phyloP scores from a whole-genome alignment of 2,113 vertebrate genomes.

The Scomber colias region DNA sequence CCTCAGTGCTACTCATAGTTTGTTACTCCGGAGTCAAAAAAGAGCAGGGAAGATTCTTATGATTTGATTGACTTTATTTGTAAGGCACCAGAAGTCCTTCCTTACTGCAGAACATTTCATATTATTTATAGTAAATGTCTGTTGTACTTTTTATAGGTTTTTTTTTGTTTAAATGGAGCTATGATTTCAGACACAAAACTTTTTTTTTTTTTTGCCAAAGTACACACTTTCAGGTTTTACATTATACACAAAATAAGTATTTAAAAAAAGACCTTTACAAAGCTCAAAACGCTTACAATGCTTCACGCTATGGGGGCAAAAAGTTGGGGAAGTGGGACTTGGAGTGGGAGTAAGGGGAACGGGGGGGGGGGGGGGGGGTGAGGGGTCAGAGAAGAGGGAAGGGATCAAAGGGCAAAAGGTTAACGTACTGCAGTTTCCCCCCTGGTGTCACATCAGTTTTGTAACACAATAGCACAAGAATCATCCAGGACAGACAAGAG shows the following conservation, averaged over 20 bases:
- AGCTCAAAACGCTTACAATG: conserved; percentile 83
- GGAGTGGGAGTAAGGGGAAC: neutral
- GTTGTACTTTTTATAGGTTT: conserved; percentile 67
- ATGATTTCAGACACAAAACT: conserved; percentile 84
- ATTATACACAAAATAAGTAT: conserved; percentile 86
- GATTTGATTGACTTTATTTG: conserved; percentile 86
- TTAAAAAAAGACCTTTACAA: conserved; percentile 83
- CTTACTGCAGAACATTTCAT: conserved; percentile 86
- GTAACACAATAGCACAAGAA: conserved; percentile 78
- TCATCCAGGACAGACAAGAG: conserved; percentile 79
- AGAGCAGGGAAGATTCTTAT: neutral
- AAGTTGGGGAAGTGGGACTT: conserved; percentile 14
- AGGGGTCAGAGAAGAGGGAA: conserved; percentile 2
- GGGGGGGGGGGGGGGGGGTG: neutral
- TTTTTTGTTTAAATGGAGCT: conserved; percentile 80
- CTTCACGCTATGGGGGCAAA: conserved; percentile 75
- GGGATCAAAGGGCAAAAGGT: conserved; percentile 49
- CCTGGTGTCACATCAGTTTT: conserved; percentile 71
- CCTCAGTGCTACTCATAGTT: neutral
- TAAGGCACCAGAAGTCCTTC: conserved; percentile 87
- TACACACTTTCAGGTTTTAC: conserved; percentile 85
- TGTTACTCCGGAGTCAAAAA: neutral
- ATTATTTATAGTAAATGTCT: conserved; percentile 85
- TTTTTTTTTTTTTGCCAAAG: conserved; percentile 76
- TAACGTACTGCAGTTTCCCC: conserved; percentile 65